These are phyloP conservation scores for Polydrusus cervinus DNA, from an alignment of 2,888 invertebrate genomes.

Conservation along the genomic window DNA sequence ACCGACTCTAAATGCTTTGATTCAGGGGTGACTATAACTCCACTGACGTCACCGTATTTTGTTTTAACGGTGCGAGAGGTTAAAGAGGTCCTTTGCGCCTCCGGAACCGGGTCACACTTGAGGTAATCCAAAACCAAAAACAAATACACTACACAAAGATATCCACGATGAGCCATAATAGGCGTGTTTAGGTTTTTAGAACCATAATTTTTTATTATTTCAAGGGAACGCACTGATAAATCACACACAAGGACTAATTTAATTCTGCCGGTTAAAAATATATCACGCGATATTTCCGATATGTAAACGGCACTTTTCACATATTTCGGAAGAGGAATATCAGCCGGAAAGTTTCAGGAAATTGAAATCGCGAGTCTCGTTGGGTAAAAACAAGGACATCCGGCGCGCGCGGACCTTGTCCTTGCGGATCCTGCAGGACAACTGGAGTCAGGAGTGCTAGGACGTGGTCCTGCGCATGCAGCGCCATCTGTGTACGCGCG, in stretches of 20 bases:
- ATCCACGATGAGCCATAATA: constrained; percentile 42
- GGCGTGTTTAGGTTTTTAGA: constrained; percentile 33
- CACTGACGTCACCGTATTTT: constrained; percentile 90
- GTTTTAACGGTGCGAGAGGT: constrained; percentile 90
- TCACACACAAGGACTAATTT: not conserved
- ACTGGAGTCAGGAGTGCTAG: constrained; percentile 70
- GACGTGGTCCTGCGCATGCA: constrained; percentile 73
- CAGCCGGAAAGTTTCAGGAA: constrained; percentile 4
- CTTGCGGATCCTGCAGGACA: constrained; percentile 64
- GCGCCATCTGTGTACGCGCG: constrained; percentile 72
- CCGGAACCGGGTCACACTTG: constrained; percentile 62
- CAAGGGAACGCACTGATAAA: constrained; percentile 30
- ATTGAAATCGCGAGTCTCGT: constrained; percentile 38
- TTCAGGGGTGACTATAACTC: constrained; percentile 88
- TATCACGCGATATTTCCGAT: not conserved
- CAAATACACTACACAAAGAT: constrained; percentile 47
- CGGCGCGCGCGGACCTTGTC: constrained; percentile 50
- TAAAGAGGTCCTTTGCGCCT: constrained; percentile 72
- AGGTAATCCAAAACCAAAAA: constrained; percentile 54
- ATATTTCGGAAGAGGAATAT: constrained; percentile 2
- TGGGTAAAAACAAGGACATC: constrained; percentile 33
- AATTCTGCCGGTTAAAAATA: not conserved
- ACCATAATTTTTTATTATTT: constrained; percentile 27
- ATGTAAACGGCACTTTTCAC: constrained; percentile 10
- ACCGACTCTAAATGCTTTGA: constrained; percentile 89